Evolutionary conservation across 2,113 vertebrate species (phyloP).

Genomic region (Orthonyx spaldingii): DNA sequence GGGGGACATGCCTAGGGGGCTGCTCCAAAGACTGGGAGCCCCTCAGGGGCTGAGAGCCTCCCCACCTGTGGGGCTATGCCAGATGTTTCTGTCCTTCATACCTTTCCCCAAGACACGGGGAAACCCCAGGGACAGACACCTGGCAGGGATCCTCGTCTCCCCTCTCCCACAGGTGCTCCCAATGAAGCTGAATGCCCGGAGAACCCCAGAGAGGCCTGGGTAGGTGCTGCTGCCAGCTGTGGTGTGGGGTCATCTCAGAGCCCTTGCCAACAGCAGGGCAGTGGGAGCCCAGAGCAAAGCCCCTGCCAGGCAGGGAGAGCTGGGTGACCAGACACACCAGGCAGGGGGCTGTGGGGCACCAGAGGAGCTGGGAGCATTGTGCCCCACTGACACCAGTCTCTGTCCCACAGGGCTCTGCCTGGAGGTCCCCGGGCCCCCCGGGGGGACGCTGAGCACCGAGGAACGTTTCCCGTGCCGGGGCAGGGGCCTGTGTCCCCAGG

Average conservation of each 20-base stretch:
- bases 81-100: fast-evolving
- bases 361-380: not conserved
- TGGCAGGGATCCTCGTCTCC: not conserved
- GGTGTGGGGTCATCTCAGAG: fast-evolving
- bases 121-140: fast-evolving
- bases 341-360: too few species aligned
- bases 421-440: not conserved
- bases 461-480: slow-evolving; percentile 5
- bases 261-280: fast-evolving
- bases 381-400: not conserved
- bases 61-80: not conserved
- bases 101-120: fast-evolving
- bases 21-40: not conserved
- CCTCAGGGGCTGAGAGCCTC: not conserved
- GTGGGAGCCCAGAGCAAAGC: not conserved
- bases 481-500: not conserved
- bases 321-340: not conserved
- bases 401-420: not conserved
- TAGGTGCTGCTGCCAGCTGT: not conserved
- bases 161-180: slow-evolving; percentile 47
- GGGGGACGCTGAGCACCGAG: slow-evolving; percentile 23
- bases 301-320: not conserved
- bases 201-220: slow-evolving; percentile 50
- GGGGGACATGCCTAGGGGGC: not conserved
- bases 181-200: slow-evolving; percentile 36